Evolutionary conservation across 2,888 invertebrate species (phyloP).

Genomic region (Isotomurus palustris): DNA sequence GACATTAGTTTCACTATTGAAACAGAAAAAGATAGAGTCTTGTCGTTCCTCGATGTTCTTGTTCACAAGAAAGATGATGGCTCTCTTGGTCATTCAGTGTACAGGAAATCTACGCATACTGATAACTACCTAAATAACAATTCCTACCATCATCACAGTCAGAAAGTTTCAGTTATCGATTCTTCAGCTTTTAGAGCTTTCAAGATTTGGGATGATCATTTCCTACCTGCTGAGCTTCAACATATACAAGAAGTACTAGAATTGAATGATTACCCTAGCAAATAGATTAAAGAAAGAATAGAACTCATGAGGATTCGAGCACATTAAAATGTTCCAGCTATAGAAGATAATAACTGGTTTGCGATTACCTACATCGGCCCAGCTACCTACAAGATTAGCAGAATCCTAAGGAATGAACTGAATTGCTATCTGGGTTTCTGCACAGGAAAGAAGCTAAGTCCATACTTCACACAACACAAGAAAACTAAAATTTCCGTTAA

Average conservation of each 20-base stretch:
- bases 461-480: too few species aligned
- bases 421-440: neutral
- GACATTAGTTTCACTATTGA: slow-evolving; percentile 15
- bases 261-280: neutral
- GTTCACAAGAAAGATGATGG: slow-evolving; percentile 1
- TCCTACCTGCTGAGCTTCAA: slow-evolving; percentile 5
- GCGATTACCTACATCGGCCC: neutral
- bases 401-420: neutral
- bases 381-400: neutral
- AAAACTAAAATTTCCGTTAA: too few species aligned
- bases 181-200: slow-evolving; percentile 14
- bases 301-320: neutral
- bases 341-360: neutral
- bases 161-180: slow-evolving; percentile 22
- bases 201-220: slow-evolving; percentile 4
- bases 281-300: neutral
- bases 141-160: slow-evolving; percentile 8
- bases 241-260: neutral
- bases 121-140: slow-evolving; percentile 13
- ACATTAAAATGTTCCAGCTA: too few species aligned
- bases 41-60: slow-evolving; percentile 13
- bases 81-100: neutral
- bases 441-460: neutral
- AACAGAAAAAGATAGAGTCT: slow-evolving; percentile 5
- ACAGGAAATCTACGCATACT: slow-evolving; percentile 16